Evolutionary conservation across 2,888 invertebrate species (phyloP).

Genomic region (Volucella bombylans): DNA sequence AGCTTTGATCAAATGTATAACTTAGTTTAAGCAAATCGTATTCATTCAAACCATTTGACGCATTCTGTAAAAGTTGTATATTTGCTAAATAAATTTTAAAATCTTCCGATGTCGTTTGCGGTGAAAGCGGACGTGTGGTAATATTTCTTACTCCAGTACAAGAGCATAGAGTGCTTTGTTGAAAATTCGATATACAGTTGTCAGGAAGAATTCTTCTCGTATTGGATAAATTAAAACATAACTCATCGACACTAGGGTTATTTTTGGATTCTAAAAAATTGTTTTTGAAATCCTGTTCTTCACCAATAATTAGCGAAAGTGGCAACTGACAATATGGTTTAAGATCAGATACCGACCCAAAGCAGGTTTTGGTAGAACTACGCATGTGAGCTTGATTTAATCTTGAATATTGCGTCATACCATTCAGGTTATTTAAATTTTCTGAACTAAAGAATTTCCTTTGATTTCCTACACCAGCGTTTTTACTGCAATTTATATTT

Average conservation of each 20-base stretch:
- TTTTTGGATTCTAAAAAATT: slow-evolving; percentile 31
- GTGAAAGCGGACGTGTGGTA: slow-evolving; percentile 86
- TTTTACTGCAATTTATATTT: slow-evolving; percentile 3
- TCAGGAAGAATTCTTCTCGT: slow-evolving; percentile 21
- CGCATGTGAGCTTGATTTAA: slow-evolving; percentile 77
- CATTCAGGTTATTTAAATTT: slow-evolving; percentile 77
- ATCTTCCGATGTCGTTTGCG: slow-evolving; percentile 87
- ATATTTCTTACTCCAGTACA: slow-evolving; percentile 83
- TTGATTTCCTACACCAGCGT: slow-evolving; percentile 76
- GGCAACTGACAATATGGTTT: slow-evolving; percentile 76
- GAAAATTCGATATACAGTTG: slow-evolving; percentile 70
- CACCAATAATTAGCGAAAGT: slow-evolving; percentile 32
- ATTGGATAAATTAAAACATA: slow-evolving; percentile 13
- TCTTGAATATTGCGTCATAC: slow-evolving; percentile 79
- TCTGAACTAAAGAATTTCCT: slow-evolving; percentile 82
- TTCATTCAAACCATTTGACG: slow-evolving; percentile 86
- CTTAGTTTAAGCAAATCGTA: slow-evolving; percentile 85
- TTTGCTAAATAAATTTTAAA: slow-evolving; percentile 88
- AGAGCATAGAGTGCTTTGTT: slow-evolving; percentile 80
- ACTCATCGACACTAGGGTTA: neutral
- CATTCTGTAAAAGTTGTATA: slow-evolving; percentile 88
- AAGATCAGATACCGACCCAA: slow-evolving; percentile 82
- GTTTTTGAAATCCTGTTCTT: slow-evolving; percentile 45
- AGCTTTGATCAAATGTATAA: slow-evolving; percentile 84
- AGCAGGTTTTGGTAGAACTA: slow-evolving; percentile 79